Evolutionary conservation across 23 tunicate genomes (phyloP).

Genomic region (Phallusia fumigata): DNA sequence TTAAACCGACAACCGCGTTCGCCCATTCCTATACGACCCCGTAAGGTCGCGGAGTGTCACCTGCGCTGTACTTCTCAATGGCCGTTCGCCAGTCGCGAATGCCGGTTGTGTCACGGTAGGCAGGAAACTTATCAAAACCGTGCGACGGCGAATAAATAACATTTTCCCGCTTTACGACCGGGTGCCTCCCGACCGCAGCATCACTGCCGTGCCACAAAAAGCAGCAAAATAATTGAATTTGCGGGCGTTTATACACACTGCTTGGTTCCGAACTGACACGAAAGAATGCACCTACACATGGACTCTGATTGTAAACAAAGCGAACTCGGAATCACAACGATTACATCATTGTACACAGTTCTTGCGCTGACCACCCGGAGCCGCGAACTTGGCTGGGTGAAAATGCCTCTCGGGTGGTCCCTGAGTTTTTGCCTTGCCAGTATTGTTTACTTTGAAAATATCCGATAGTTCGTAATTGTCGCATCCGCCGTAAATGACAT

Average conservation of each 20-base stretch:
- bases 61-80: not conserved
- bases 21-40: not conserved
- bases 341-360: too few relatives aligned
- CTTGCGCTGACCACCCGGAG: too few relatives aligned
- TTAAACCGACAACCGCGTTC: slow-evolving; percentile 12
- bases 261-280: not conserved
- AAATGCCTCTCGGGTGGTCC: not conserved
- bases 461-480: not conserved
- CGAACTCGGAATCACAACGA: too few relatives aligned
- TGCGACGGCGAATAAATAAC: not conserved
- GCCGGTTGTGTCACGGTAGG: not conserved
- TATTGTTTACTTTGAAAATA: not conserved
- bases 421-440: too few relatives aligned
- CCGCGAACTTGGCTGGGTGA: not conserved
- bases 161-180: not conserved
- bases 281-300: not conserved
- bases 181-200: not conserved
- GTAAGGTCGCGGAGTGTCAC: not conserved
- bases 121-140: slow-evolving; percentile 11
- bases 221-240: not conserved
- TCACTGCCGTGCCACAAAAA: not conserved
- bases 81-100: not conserved
- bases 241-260: not conserved
- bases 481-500: not conserved
- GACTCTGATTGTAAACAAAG: too few relatives aligned